Percentiles rank a stretch among this genome's conserved stretches.
phyloP scores from a whole-genome alignment of 92 coral and sea anemone genomes.

The Parazoanthus darwini region DNA sequence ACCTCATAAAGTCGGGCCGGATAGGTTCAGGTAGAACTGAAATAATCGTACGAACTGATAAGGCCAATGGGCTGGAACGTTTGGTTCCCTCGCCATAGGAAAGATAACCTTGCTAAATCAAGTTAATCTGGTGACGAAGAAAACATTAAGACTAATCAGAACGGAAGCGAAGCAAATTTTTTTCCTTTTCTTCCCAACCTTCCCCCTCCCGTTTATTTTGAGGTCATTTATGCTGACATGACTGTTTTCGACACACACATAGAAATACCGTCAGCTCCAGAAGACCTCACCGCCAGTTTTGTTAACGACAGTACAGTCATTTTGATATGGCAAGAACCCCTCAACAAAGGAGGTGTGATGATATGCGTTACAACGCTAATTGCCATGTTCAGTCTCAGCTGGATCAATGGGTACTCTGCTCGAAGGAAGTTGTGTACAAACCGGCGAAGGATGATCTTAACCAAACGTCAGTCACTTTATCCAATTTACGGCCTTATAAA shows the following conservation, averaged over 20 bases:
- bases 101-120: too few relatives aligned
- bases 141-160: too few relatives aligned
- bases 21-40: too few relatives aligned
- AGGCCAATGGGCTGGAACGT: too few relatives aligned
- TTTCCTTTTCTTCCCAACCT: not conserved
- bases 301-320: not conserved
- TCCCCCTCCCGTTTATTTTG: not conserved
- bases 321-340: slow-evolving; percentile 12
- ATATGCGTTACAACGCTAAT: not conserved
- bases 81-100: too few relatives aligned
- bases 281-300: not conserved
- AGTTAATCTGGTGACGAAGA: too few relatives aligned
- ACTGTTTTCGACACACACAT: not conserved
- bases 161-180: not conserved
- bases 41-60: too few relatives aligned
- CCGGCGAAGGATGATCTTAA: not conserved
- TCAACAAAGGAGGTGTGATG: slow-evolving; percentile 19
- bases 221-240: not conserved
- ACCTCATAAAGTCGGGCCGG: too few relatives aligned
- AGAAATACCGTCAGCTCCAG: slow-evolving; percentile 36
- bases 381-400: not conserved
- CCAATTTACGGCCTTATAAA: slow-evolving; percentile 9
- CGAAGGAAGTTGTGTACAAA: not conserved
- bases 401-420: not conserved
- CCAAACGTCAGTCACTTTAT: not conserved